These are phyloP conservation scores for Hyposmocoma kahamanoa DNA, from an alignment of 1,140 invertebrate genomes.

Conservation along the genomic window DNA sequence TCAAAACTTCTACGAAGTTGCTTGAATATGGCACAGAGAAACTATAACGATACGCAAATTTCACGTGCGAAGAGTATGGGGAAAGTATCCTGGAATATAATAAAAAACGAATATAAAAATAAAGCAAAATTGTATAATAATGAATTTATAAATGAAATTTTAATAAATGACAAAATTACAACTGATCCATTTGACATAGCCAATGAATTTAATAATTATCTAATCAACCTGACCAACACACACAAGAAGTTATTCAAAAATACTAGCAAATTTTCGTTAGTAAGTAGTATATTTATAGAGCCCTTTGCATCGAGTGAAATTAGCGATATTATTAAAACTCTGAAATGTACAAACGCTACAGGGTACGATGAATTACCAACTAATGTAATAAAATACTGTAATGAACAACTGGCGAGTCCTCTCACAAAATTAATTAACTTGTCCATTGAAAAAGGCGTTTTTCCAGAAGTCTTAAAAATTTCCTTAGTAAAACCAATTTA, in stretches of 20 bases:
- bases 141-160: not conserved
- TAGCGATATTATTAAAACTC: not conserved
- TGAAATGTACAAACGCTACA: conserved; percentile 2
- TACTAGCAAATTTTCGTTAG: not conserved
- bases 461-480: not conserved
- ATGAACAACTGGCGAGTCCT: not conserved
- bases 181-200: conserved; percentile 1
- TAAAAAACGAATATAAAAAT: not conserved
- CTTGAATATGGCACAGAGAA: not conserved
- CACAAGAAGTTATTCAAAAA: not conserved
- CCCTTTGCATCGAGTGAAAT: not conserved
- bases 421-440: conserved; percentile 2
- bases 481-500: conserved; percentile 5
- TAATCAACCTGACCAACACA: not conserved
- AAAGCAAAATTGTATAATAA: not conserved
- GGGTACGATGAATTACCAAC: conserved; percentile 3
- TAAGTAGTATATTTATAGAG: conserved; percentile 1
- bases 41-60: not conserved
- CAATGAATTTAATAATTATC: not conserved
- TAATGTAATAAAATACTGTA: not conserved
- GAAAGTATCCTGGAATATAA: conserved; percentile 1
- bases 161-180: not conserved
- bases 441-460: not conserved
- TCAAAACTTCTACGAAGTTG: not conserved
- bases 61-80: not conserved